Conservation (phyloP, 2,113 vertebrate species). For the Albula goreensis region DNA sequence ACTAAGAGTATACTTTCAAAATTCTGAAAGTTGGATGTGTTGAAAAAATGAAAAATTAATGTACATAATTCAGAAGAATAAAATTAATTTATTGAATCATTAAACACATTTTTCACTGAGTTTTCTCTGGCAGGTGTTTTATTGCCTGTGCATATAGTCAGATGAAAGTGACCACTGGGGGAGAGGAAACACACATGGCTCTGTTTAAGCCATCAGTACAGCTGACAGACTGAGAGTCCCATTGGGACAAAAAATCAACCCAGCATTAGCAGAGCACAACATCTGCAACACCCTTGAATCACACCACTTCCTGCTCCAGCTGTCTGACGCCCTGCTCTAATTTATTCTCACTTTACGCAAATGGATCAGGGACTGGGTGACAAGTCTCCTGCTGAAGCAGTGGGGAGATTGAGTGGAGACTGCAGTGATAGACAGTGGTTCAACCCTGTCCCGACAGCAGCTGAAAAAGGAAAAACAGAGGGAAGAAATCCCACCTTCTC, state of each 20-base stretch:
- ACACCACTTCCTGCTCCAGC: conserved; percentile 1
- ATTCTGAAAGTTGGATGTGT: not conserved
- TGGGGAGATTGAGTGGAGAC: not conserved
- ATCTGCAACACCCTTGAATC: not conserved
- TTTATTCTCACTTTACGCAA: not conserved
- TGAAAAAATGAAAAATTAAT: not conserved
- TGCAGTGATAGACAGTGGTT: not conserved
- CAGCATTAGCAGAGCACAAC: not conserved
- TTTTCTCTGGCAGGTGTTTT: not conserved
- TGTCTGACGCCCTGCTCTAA: not conserved
- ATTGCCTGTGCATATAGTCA: not conserved
- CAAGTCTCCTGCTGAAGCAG: not conserved
- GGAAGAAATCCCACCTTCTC: not conserved
- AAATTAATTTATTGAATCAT: too few species aligned
- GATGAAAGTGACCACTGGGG: conserved; percentile 3
- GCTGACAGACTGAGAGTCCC: not conserved
- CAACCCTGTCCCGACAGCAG: not conserved
- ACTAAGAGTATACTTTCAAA: not conserved
- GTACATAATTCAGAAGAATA: too few species aligned
- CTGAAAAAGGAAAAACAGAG: not conserved
- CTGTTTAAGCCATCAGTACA: not conserved
- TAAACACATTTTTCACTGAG: not conserved
- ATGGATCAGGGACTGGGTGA: not conserved
- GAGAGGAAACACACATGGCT: not conserved
- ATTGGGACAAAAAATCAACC: not conserved